Evolutionary conservation across 2,797 vertebrate species (phyloP).

Genomic region (Pampus argenteus): DNA sequence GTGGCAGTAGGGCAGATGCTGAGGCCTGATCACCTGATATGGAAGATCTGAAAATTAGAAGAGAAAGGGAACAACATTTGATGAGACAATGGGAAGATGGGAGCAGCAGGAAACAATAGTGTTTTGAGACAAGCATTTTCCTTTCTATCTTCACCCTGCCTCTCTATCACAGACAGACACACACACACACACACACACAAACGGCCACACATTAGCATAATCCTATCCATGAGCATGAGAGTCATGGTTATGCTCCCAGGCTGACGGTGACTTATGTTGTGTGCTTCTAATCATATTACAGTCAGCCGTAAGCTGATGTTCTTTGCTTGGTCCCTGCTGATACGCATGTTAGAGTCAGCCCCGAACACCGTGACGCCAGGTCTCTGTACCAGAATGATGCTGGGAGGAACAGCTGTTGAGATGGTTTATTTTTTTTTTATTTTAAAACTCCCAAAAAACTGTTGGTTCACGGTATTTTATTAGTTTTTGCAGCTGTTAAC

Average conservation of each 20-base stretch:
- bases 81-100: conserved; percentile 28
- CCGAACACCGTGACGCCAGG: conserved; percentile 13
- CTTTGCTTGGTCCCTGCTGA: conserved; percentile 64
- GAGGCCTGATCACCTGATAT: conserved; percentile 63
- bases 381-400: conserved; percentile 17
- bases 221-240: conserved; percentile 68
- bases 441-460: neutral
- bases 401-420: conserved; percentile 6
- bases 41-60: conserved; percentile 42
- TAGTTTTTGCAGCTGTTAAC: neutral
- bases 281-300: conserved; percentile 79
- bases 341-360: conserved; percentile 53
- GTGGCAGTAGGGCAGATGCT: conserved; percentile 77
- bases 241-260: conserved; percentile 71
- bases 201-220: conserved; percentile 70
- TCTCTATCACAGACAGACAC: conserved; percentile 24
- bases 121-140: conserved; percentile 10
- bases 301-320: conserved; percentile 72
- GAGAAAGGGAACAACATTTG: conserved; percentile 32
- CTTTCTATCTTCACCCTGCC: conserved; percentile 22
- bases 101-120: conserved; percentile 12
- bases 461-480: neutral
- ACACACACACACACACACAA: conserved; percentile 33
- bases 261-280: conserved; percentile 69
- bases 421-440: neutral